Evolutionary conservation across 92 coral and sea anemone species (phyloP), one percentile per base, ranked within the genome.

Genomic region (Zoanthus sociatus): DNA sequence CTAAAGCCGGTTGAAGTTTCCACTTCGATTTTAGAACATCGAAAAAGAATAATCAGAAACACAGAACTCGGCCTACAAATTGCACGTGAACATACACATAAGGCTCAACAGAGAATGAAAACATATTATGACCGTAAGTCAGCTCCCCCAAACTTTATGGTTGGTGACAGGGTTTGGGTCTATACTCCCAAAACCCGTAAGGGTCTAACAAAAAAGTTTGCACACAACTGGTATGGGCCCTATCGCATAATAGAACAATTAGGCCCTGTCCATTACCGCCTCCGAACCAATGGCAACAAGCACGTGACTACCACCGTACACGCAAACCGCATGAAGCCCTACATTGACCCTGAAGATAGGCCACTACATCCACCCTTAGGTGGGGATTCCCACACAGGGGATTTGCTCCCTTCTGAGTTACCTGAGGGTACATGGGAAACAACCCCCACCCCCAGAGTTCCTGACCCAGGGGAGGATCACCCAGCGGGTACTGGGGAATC

Each of bases 261-360:
- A 16, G 70, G 88, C 11, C 92, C 86, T 1, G 87, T 88, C 10
- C 89, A 91, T 50, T 91, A 78, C 67, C 71, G 71, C 3, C 74
- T 91, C 42, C 81, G 86, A 13, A 88, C 88, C 0, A 44, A 66
- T 4, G 82, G 76, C 9, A 91, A 91, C 78, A 68, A 84, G 9
- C 75, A 55, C 15, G 89, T 91, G 5, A 83, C 76, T 31, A 55
- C 84, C 18, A 78, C 72, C 13, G 91, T 91, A 48, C 91, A 88
- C 33, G 89, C 86, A 5, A 91, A 83, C 48, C 79, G 89, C 37
- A 76, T 91, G 75, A 91, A 91, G 66, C 92, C 32, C 3, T 91
- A 60, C 71, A 14, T 77, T 11, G 93, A 91, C 54, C 89, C 83
- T 1, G n/a, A 70, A 17, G 87, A 83, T 1, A 44, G 93, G 8